These are phyloP conservation scores for Arothron firmamentum DNA, from an alignment of 2,113 vertebrate species.

Conservation along the genomic window DNA sequence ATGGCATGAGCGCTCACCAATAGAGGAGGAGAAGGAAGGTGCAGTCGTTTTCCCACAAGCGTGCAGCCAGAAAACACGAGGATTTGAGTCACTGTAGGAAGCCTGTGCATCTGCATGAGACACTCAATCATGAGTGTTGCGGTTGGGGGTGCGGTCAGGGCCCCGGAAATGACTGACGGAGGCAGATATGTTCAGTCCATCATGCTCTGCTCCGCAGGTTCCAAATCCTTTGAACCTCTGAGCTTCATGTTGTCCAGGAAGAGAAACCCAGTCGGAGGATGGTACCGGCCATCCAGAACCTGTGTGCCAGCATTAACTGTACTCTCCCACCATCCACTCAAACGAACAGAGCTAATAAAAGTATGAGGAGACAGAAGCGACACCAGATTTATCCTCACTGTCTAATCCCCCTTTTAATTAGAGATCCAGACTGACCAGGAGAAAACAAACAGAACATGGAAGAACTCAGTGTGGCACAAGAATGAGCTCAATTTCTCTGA, in stretches of 20 bases:
- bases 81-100: constrained; percentile 52
- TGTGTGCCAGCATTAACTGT: constrained; percentile 34
- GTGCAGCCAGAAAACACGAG: constrained; percentile 41
- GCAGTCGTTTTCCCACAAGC: constrained; percentile 32
- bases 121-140: constrained; percentile 5
- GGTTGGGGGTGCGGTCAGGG: constrained; percentile 16
- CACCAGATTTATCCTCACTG: constrained; percentile 53
- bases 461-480: constrained; percentile 9
- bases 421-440: constrained; percentile 31
- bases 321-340: constrained; percentile 27
- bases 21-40: background rate
- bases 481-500: background rate
- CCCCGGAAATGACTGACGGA: background rate
- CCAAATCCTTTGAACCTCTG: background rate
- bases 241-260: constrained; percentile 9
- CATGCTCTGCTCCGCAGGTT: constrained; percentile 43
- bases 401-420: constrained; percentile 64
- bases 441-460: constrained; percentile 21
- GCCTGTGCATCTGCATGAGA: constrained; percentile 46
- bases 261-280: background rate
- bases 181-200: constrained; percentile 30
- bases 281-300: constrained; percentile 7
- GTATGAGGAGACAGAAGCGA: constrained; percentile 45
- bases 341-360: constrained; percentile 61
- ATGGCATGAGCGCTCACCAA: constrained; percentile 44